phyloP scores from a whole-genome alignment of 2,797 vertebrate species.

The Sus cebifrons region DNA sequence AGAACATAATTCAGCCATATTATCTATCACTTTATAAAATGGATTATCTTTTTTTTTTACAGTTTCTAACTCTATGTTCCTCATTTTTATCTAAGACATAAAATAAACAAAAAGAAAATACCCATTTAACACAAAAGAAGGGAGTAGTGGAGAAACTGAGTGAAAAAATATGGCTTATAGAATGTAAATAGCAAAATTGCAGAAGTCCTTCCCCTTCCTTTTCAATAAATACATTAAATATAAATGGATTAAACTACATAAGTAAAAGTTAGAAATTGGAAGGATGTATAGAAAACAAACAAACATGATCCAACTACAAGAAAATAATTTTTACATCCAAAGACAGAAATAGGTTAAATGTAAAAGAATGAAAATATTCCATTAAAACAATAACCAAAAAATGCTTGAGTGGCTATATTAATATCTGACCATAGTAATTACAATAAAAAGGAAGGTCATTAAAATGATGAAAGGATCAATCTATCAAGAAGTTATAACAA shows the following conservation, averaged over 20 bases:
- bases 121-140: background rate
- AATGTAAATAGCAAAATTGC: background rate
- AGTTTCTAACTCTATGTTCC: background rate
- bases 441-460: background rate
- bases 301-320: background rate
- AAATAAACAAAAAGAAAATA: background rate
- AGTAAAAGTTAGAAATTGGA: background rate
- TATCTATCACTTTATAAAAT: background rate
- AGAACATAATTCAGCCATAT: background rate
- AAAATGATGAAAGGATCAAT: background rate
- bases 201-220: background rate
- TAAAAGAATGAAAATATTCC: background rate
- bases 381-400: background rate
- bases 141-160: background rate
- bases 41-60: background rate
- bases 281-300: background rate
- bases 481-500: background rate
- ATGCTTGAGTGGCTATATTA: background rate
- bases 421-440: background rate
- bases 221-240: background rate
- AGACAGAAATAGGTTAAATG: background rate
- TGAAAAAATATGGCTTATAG: background rate
- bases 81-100: background rate
- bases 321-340: background rate
- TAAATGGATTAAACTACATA: background rate